Conservation (phyloP, 2,797 vertebrate species). For the Selene dorsalis region DNA sequence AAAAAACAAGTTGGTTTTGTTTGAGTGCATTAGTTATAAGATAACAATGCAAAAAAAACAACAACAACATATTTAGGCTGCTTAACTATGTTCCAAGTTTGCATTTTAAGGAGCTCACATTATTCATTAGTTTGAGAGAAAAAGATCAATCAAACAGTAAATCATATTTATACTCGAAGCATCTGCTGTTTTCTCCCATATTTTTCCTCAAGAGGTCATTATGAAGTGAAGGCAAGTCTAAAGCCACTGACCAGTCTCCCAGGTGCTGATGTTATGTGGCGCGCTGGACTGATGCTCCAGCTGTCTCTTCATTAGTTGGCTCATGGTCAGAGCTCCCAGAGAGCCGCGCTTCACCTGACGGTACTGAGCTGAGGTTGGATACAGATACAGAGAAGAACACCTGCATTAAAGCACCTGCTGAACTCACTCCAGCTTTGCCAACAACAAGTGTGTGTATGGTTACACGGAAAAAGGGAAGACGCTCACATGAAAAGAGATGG, state of each 20-base stretch:
- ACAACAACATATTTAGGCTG: neutral
- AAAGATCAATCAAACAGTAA: neutral
- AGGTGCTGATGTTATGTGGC: slow-evolving; percentile 98
- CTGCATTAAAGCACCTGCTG: slow-evolving; percentile 21
- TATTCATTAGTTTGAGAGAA: neutral
- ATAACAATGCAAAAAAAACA: neutral
- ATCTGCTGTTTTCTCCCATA: neutral
- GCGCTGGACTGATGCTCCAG: slow-evolving; percentile 98
- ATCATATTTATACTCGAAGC: neutral
- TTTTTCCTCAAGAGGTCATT: neutral
- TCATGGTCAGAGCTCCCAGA: slow-evolving; percentile 96
- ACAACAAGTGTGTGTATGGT: slow-evolving; percentile 12
- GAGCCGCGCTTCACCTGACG: slow-evolving; percentile 98
- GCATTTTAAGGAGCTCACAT: neutral
- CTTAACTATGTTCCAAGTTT: neutral
- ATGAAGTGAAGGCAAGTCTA: slow-evolving; percentile 1
- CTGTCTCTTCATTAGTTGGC: slow-evolving; percentile 98
- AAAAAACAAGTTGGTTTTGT: neutral
- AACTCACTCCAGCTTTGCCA: neutral
- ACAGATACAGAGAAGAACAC: slow-evolving; percentile 55
- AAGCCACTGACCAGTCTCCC: slow-evolving; percentile 93
- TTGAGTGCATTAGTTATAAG: neutral
- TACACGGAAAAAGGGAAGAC: slow-evolving; percentile 42
- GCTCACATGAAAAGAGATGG: slow-evolving; percentile 46
- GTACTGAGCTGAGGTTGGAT: slow-evolving; percentile 91